Conservation (phyloP, 2,888 invertebrate species). For the Molorchus minor region DNA sequence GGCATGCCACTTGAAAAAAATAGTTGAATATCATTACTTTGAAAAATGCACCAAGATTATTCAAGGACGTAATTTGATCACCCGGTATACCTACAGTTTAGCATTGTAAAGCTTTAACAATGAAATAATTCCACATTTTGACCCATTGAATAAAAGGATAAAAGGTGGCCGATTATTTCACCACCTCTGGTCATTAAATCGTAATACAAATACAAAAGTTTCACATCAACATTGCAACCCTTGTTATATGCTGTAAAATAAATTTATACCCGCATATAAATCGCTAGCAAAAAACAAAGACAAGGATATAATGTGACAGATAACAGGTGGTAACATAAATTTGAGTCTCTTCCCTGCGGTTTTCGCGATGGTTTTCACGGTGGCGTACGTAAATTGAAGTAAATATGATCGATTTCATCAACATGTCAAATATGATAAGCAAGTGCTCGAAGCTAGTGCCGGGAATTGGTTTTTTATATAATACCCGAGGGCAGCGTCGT, state of each 20-base stretch:
- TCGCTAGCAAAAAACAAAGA: constrained; percentile 17
- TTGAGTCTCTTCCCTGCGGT: background rate
- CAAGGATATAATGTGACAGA: constrained; percentile 13
- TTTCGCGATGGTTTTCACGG: constrained; percentile 29
- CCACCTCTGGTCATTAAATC: background rate
- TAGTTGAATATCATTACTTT: too few relatives aligned
- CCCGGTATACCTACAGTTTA: too few relatives aligned
- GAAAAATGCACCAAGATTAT: too few relatives aligned
- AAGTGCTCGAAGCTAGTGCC: constrained; percentile 29
- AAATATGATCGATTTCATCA: constrained; percentile 36
- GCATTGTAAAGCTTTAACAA: too few relatives aligned
- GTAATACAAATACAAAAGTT: background rate
- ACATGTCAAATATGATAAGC: constrained; percentile 39
- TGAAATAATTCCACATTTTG: too few relatives aligned
- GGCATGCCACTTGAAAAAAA: too few relatives aligned
- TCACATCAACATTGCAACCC: background rate
- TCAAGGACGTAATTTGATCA: too few relatives aligned
- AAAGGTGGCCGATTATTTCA: too few relatives aligned
- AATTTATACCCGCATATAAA: constrained; percentile 15
- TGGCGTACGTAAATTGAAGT: constrained; percentile 30
- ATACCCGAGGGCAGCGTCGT: constrained; percentile 18
- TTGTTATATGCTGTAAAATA: constrained; percentile 16
- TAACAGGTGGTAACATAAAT: constrained; percentile 25
- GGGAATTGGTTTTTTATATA: constrained; percentile 38
- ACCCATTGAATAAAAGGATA: too few relatives aligned